Percentiles rank a stretch among this genome's conserved stretches.
phyloP scores from a whole-genome alignment of 1,140 invertebrate species.

The Paraescarpia echinospica region DNA sequence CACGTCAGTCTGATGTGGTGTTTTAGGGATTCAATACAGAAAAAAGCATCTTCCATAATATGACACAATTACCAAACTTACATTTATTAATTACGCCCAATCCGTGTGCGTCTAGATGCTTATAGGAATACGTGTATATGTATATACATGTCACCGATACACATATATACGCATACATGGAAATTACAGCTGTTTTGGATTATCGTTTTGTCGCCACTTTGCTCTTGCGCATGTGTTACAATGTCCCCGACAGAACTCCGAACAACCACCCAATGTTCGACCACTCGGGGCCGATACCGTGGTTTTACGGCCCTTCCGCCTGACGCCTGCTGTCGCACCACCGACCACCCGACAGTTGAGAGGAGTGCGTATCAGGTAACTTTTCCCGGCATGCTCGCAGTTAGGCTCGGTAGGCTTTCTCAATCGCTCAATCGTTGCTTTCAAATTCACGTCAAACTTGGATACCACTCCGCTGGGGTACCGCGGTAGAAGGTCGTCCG shows the following conservation, averaged over 20 bases:
- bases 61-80: slow-evolving; percentile 1
- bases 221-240: not conserved
- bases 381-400: not conserved
- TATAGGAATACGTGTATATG: not conserved
- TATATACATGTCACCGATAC: not conserved
- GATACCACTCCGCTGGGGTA: not conserved
- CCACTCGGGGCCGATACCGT: not conserved
- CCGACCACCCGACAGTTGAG: not conserved
- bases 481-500: not conserved
- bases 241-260: not conserved
- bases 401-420: not conserved
- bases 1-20: no score
- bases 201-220: not conserved
- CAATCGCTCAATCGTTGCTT: not conserved
- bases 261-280: not conserved
- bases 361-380: not conserved
- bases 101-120: not conserved
- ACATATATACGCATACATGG: not conserved
- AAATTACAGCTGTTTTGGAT: not conserved
- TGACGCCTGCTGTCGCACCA: no score
- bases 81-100: not conserved
- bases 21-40: no score
- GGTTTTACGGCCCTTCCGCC: not conserved
- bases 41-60: not conserved
- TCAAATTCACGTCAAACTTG: not conserved